Evolutionary conservation across 2,888 invertebrate genomes (phyloP).

Genomic region (Nomada fabriciana): DNA sequence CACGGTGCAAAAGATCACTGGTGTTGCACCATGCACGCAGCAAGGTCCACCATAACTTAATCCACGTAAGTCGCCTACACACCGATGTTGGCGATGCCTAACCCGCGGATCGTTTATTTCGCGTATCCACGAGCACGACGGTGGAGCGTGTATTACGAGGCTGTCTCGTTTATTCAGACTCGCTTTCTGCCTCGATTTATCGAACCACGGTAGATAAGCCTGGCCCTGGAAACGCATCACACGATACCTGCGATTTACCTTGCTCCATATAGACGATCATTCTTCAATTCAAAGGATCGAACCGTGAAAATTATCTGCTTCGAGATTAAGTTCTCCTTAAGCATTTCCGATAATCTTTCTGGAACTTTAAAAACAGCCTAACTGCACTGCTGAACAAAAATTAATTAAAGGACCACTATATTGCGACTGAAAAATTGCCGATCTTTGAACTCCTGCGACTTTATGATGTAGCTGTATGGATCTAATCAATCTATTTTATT

Average conservation of each 20-base stretch:
- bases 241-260: conserved; percentile 47
- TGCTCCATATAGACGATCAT: conserved; percentile 8
- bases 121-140: conserved; percentile 63
- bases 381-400: no score
- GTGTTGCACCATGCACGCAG: conserved; percentile 67
- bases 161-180: conserved; percentile 68
- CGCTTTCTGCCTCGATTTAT: conserved; percentile 65
- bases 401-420: no score
- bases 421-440: no score
- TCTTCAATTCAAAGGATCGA: no score
- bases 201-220: conserved; percentile 58
- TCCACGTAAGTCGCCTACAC: conserved; percentile 74
- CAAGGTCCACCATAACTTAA: conserved; percentile 76
- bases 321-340: no score
- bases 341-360: no score
- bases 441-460: no score
- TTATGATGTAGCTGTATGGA: no score
- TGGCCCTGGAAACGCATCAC: conserved; percentile 53
- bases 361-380: no score
- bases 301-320: no score
- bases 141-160: conserved; percentile 61
- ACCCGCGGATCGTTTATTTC: conserved; percentile 72
- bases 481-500: no score
- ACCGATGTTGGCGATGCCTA: conserved; percentile 59
- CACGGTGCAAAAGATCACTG: conserved; percentile 62